phyloP scores from a whole-genome alignment of 1,140 invertebrate genomes.

The Leptinotarsa undecemlineata region DNA sequence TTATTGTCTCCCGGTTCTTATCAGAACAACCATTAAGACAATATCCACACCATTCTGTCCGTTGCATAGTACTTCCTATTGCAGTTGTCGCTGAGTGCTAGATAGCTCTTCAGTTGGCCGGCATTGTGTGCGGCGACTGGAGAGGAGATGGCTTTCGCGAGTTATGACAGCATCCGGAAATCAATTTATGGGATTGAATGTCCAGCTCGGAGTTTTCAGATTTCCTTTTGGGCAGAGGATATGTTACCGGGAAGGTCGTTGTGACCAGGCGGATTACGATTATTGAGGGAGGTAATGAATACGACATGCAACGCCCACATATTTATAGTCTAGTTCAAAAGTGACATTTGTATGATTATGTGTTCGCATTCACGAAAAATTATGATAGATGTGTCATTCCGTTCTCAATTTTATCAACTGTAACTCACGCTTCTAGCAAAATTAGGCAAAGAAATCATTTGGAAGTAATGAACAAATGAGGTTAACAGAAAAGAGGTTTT shows the following conservation, averaged over 20 bases:
- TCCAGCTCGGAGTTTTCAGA: not conserved
- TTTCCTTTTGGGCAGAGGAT: not conserved
- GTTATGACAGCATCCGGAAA: not conserved
- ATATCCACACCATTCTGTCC: not conserved
- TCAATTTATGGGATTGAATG: not conserved
- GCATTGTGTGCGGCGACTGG: not conserved
- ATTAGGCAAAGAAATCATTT: too few relatives aligned
- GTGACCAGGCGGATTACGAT: too few relatives aligned
- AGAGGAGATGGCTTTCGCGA: not conserved
- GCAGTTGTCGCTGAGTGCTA: not conserved
- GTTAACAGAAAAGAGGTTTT: too few relatives aligned
- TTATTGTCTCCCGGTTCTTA: not conserved
- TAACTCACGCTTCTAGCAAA: too few relatives aligned
- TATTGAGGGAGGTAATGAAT: too few relatives aligned
- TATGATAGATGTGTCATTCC: too few relatives aligned
- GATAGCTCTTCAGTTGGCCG: not conserved
- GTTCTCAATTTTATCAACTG: too few relatives aligned
- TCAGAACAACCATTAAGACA: not conserved
- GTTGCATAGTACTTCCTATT: conserved; percentile 3
- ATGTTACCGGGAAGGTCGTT: not conserved
- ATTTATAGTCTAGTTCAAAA: too few relatives aligned
- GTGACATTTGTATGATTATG: too few relatives aligned
- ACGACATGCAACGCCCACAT: too few relatives aligned
- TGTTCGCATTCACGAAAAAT: too few relatives aligned
- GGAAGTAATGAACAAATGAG: too few relatives aligned